Conservation (phyloP, 2,797 vertebrate species). For the Fringilla coelebs region DNA sequence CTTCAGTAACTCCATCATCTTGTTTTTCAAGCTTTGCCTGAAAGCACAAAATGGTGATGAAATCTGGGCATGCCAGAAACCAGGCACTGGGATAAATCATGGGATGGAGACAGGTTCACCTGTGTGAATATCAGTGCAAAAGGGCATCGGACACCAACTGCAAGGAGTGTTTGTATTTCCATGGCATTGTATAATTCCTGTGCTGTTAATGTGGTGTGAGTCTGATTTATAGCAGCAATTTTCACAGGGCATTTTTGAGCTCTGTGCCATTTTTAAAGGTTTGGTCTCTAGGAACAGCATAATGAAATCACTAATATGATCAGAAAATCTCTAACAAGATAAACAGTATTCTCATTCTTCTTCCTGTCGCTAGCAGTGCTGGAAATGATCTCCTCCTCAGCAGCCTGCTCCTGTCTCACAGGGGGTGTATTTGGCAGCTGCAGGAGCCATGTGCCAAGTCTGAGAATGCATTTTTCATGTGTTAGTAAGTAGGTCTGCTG, state of each 20-base stretch:
- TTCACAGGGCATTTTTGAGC: conserved; percentile 14
- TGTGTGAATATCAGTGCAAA: neutral
- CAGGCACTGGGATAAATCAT: neutral
- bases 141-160: neutral
- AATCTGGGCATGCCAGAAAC: neutral
- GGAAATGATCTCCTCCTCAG: conserved; percentile 32
- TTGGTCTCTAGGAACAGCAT: conserved; percentile 38
- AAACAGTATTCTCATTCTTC: conserved; percentile 50
- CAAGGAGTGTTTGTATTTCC: neutral
- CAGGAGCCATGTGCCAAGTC: neutral
- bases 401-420: conserved; percentile 27
- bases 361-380: conserved; percentile 36
- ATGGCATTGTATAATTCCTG: neutral
- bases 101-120: neutral
- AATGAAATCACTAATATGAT: conserved; percentile 57
- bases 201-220: neutral
- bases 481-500: neutral
- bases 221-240: conserved; percentile 48
- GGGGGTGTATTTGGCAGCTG: conserved; percentile 35
- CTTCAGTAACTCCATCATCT: neutral
- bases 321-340: conserved; percentile 54
- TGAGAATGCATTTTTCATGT: conserved; percentile 48
- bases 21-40: neutral
- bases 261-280: conserved; percentile 15
- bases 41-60: neutral